Conservation (phyloP, 2,797 vertebrate species). For the Periophthalmus magnuspinnatus region DNA sequence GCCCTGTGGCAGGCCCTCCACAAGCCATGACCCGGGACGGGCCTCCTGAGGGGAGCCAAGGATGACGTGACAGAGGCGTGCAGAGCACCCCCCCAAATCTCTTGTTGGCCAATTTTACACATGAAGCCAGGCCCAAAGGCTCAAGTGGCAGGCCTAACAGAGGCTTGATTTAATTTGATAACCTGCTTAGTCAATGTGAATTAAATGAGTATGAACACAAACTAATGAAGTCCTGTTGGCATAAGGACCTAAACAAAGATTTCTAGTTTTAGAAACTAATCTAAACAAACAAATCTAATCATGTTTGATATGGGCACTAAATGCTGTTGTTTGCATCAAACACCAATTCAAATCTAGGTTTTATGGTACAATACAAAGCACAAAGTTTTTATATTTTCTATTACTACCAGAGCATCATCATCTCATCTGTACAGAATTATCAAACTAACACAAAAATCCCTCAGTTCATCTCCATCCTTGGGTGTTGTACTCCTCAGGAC, state of each 20-base stretch:
- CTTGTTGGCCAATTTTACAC: constrained; percentile 99
- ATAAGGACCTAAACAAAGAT: constrained; percentile 18
- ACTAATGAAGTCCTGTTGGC: constrained; percentile 72
- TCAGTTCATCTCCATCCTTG: background rate
- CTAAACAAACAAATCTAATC: no score
- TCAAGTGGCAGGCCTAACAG: constrained; percentile 90
- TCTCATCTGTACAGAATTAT: background rate
- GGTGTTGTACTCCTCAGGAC: background rate
- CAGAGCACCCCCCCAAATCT: constrained; percentile 91
- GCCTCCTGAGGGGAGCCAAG: constrained; percentile 85
- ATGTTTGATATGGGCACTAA: constrained; percentile 36
- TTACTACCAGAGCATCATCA: background rate
- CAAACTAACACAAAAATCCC: background rate
- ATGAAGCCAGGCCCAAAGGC: constrained; percentile 90
- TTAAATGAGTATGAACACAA: constrained; percentile 95
- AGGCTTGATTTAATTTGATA: constrained; percentile 96
- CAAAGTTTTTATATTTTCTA: background rate
- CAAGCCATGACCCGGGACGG: constrained; percentile 90
- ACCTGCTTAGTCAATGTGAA: constrained; percentile 96
- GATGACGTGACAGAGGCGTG: constrained; percentile 92
- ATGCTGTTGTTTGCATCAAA: constrained; percentile 14
- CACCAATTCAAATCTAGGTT: background rate
- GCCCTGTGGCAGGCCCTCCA: constrained; percentile 90
- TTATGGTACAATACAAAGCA: background rate
- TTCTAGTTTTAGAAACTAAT: constrained; percentile 28